Conservation (phyloP, 2,888 invertebrate species). For the Gnatocerus cornutus region DNA sequence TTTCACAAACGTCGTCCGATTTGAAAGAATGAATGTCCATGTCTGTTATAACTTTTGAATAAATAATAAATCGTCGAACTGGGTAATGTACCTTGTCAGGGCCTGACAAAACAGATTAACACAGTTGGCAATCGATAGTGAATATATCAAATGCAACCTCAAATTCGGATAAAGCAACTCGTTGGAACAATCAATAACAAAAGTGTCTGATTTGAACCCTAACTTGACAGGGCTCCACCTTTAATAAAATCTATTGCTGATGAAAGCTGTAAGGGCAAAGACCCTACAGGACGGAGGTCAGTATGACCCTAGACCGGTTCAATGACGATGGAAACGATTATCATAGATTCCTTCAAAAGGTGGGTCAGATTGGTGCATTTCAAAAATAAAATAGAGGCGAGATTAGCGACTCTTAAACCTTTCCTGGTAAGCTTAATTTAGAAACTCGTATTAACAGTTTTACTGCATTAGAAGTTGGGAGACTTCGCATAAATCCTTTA, state of each 20-base stretch:
- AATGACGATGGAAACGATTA: slow-evolving; percentile 19
- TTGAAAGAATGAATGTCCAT: no score
- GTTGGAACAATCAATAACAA: slow-evolving; percentile 19
- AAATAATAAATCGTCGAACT: no score
- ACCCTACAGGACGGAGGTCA: slow-evolving; percentile 11
- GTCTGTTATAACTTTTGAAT: no score
- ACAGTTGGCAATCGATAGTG: slow-evolving; percentile 19
- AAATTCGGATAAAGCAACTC: slow-evolving; percentile 21
- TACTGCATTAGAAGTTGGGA: slow-evolving; percentile 2
- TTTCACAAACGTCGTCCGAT: no score
- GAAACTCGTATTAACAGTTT: slow-evolving; percentile 17
- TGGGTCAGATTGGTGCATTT: slow-evolving; percentile 10
- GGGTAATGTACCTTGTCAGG: not conserved
- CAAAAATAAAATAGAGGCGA: slow-evolving; percentile 19
- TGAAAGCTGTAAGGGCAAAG: slow-evolving; percentile 14
- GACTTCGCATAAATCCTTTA: slow-evolving; percentile 4
- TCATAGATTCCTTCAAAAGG: slow-evolving; percentile 11
- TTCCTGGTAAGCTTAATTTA: slow-evolving; percentile 24
- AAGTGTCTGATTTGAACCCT: slow-evolving; percentile 12
- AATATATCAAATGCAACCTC: slow-evolving; percentile 25
- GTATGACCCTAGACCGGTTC: slow-evolving; percentile 1
- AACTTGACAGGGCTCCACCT: slow-evolving; percentile 12
- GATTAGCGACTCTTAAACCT: slow-evolving; percentile 25
- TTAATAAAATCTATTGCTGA: slow-evolving; percentile 10
- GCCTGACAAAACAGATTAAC: slow-evolving; percentile 10